Evolutionary conservation across 1,140 invertebrate species (phyloP).

Genomic region (Drosophila equinoxialis): DNA sequence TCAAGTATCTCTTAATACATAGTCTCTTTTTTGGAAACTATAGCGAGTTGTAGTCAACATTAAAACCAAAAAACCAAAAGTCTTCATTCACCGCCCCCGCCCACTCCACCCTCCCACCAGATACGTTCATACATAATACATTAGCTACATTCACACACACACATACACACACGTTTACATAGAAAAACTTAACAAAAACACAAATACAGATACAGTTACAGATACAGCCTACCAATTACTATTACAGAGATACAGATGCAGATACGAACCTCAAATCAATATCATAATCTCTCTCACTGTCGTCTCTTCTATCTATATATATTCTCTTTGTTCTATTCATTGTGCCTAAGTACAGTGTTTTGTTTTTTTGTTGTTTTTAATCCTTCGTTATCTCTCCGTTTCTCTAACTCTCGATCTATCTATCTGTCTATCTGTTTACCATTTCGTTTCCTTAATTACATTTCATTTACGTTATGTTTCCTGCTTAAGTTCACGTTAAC

Average conservation of each 20-base stretch:
- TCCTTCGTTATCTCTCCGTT: constrained; percentile 41
- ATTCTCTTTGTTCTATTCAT: constrained; percentile 45
- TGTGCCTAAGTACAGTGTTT: constrained; percentile 66
- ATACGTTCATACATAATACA: constrained; percentile 20
- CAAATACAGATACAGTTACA: constrained; percentile 46
- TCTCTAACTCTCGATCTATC: constrained; percentile 18
- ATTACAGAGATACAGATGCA: constrained; percentile 51
- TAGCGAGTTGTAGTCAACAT: constrained; percentile 44
- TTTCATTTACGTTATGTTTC: constrained; percentile 42
- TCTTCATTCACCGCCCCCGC: constrained; percentile 48
- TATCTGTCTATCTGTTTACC: background rate
- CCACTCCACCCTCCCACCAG: constrained; percentile 7
- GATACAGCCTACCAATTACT: constrained; percentile 36
- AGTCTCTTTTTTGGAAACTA: constrained; percentile 35
- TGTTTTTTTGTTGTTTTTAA: constrained; percentile 3
- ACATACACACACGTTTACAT: constrained; percentile 41
- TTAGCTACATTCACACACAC: constrained; percentile 34
- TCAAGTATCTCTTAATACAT: constrained; percentile 42
- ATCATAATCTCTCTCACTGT: constrained; percentile 48
- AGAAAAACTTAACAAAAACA: constrained; percentile 31
- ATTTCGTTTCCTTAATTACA: constrained; percentile 24
- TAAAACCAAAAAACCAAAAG: constrained; percentile 8
- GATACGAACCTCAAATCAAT: constrained; percentile 56
- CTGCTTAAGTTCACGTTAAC: constrained; percentile 43
- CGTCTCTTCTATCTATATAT: constrained; percentile 42